phyloP scores from a whole-genome alignment of 2,888 invertebrate genomes.

The Dorcus parallelipipedus region DNA sequence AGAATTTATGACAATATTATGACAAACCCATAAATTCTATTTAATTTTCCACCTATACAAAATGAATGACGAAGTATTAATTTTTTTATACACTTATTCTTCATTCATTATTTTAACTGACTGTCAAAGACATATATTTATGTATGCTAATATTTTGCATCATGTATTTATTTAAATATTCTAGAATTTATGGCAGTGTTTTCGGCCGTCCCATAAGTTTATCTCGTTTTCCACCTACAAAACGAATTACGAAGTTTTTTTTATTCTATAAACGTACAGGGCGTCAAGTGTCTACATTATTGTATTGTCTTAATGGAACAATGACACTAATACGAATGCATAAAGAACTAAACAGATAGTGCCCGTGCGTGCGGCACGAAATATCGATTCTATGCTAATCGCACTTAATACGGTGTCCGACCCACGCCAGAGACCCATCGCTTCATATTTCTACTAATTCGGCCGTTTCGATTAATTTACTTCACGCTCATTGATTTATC shows the following conservation, averaged over 20 bases:
- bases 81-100: too few species aligned
- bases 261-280: constrained; percentile 5
- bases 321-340: constrained; percentile 25
- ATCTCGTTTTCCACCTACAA: constrained; percentile 1
- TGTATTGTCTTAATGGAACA: constrained; percentile 26
- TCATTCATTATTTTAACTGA: too few species aligned
- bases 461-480: background rate
- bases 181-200: too few species aligned
- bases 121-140: too few species aligned
- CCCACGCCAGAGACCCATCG: background rate
- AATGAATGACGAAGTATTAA: too few species aligned
- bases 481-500: background rate
- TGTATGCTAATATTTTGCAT: too few species aligned
- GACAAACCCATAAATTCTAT: too few species aligned
- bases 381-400: background rate
- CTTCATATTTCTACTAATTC: background rate
- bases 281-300: constrained; percentile 24
- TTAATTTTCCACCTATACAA: too few species aligned
- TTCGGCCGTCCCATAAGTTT: too few species aligned
- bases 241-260: background rate
- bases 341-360: constrained; percentile 16
- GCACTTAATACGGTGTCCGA: background rate
- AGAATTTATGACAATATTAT: too few species aligned
- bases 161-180: too few species aligned
- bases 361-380: background rate